Evolutionary conservation across 1,140 invertebrate species (phyloP).

Genomic region (Ceratosolen solmsi): DNA sequence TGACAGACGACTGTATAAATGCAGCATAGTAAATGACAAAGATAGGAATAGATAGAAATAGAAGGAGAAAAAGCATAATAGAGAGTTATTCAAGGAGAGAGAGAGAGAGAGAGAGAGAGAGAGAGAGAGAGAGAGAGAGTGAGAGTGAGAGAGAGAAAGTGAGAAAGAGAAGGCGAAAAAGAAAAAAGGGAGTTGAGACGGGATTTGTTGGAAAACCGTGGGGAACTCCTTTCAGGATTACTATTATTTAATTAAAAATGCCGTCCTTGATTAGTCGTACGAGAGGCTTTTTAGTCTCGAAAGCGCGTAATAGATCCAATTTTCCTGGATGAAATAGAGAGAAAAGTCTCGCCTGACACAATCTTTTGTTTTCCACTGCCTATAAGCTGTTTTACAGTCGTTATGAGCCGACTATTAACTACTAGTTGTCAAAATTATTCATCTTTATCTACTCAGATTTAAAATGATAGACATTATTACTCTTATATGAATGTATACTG

Average conservation of each 20-base stretch:
- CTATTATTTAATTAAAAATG: constrained; percentile 75
- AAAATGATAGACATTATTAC: too few relatives aligned
- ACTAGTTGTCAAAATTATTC: too few relatives aligned
- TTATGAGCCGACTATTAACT: constrained; percentile 18
- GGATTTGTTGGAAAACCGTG: constrained; percentile 52
- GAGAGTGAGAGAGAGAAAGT: constrained; percentile 56
- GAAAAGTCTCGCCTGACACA: neutral
- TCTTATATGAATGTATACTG: too few relatives aligned
- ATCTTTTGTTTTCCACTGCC: constrained; percentile 6
- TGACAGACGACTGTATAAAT: constrained; percentile 54
- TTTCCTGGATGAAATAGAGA: constrained; percentile 35
- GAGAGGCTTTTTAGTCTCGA: constrained; percentile 31
- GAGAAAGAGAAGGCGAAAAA: constrained; percentile 41
- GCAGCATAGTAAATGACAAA: constrained; percentile 29
- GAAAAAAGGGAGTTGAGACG: constrained; percentile 33
- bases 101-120: constrained; percentile 53
- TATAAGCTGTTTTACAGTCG: constrained; percentile 21
- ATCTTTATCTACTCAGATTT: too few relatives aligned
- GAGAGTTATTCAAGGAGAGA: constrained; percentile 46
- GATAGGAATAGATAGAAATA: constrained; percentile 48
- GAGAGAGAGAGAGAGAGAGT: constrained; percentile 54
- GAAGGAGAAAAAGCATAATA: constrained; percentile 55
- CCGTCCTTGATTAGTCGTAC: constrained; percentile 62
- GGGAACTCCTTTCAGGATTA: constrained; percentile 68
- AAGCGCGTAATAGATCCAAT: constrained; percentile 48